Evolutionary conservation across 2,113 vertebrate genomes (phyloP), one percentile per base, ranked within the genome.

Genomic region (Phylloscopus whistleri): DNA sequence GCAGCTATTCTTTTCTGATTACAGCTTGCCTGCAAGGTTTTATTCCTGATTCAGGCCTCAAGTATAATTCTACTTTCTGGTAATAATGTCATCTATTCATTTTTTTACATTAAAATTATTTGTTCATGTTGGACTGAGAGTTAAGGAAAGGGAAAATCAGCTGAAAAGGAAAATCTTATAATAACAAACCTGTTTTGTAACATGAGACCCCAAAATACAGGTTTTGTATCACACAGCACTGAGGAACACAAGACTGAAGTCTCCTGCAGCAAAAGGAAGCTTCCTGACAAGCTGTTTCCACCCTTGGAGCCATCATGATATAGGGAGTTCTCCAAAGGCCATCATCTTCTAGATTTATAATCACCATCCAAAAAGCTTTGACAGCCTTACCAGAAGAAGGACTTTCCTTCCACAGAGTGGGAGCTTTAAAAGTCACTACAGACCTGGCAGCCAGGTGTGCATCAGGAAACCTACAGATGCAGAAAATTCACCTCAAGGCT

Each of bases 341-440:
- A 20, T n/a, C 0, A 0, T 8, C 49, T 84, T 53, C 69, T 11
- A 37, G 13, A 28, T 33, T 31, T n/a, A 13, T 13, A 59, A 35
- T 46, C 10, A 30, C 5, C 2, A 4, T 20, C 4, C 5, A n/a
- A 66, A 90, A 86, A 58, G 1, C 14, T 73, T 49, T n/a, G 22
- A 51, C 12, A 88, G 18, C 13, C 33, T 68, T 44, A 60, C 11
- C 62, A 37, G 30, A 52, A 18, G 7, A 41, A 59, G 9, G 10
- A 17, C 0, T 31, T 86, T 51, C 11, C 17, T 76, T 74, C n/a
- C 28, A 44, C 4, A 9, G 16, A 49, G 5, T 24, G 2, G 0
- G 14, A 8, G 3, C 1, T 21, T 52, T 77, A 18, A 23, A 72
- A 44, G 2, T 11, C 14, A 33, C 11, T 44, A 33, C 26, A 63